phyloP scores from a whole-genome alignment of 2,113 vertebrate species.

The Poeciliopsis occidentalis region DNA sequence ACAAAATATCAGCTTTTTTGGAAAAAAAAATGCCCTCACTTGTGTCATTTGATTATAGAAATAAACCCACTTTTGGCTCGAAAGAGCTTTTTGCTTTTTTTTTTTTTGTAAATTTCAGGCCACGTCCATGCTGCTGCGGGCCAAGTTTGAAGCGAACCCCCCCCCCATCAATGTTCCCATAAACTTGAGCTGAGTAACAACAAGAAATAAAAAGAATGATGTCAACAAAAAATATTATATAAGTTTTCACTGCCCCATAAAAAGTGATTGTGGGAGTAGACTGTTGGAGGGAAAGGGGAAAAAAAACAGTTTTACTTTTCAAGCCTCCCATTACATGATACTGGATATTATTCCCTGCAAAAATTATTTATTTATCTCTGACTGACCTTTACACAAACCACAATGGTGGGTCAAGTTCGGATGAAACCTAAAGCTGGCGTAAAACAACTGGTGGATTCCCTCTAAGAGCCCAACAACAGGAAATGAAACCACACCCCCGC shows the following conservation, averaged over 20 bases:
- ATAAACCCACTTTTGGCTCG: constrained; percentile 54
- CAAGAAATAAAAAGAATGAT: background rate
- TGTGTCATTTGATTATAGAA: constrained; percentile 73
- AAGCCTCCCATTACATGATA: background rate
- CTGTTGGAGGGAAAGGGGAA: background rate
- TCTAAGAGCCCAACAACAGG: background rate
- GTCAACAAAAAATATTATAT: background rate
- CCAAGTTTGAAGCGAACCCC: constrained; percentile 15
- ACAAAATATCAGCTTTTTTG: constrained; percentile 38
- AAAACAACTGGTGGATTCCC: background rate
- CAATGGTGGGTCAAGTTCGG: background rate
- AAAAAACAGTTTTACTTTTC: background rate
- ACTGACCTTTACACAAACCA: background rate
- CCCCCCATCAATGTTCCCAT: constrained; percentile 2
- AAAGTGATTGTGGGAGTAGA: background rate
- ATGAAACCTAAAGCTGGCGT: constrained; percentile 3
- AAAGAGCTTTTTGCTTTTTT: constrained; percentile 28
- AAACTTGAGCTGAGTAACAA: background rate
- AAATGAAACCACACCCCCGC: background rate
- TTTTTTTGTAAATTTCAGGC: constrained; percentile 23
- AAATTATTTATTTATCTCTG: background rate
- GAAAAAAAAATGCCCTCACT: constrained; percentile 63
- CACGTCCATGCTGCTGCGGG: background rate
- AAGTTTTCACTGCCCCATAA: background rate
- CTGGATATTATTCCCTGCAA: background rate